Base-by-base conservation (phyloP, 2,113 vertebrate genomes). In the Bos indicus region DNA sequence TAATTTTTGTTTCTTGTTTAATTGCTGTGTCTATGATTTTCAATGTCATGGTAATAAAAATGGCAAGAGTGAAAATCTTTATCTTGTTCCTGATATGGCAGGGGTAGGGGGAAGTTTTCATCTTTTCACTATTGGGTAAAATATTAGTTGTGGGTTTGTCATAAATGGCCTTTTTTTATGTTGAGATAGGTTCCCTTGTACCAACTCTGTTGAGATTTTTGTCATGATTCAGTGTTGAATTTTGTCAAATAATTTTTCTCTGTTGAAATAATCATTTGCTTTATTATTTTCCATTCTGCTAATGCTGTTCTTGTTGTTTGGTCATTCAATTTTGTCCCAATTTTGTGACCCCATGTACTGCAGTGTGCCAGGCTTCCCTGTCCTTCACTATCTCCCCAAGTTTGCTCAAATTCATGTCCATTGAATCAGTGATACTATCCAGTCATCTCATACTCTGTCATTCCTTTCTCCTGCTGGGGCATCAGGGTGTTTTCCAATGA, bases 101-200 rank as follows among this genome's bases (percentile, higher is more conserved):
- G 6, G 43, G 0, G 1, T 4, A 5, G 3, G 1, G 8, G 10
- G 6, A 28, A 19, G 15, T 26, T 30, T 78, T 51, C 26, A 48
- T 28, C 43, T 80, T 51, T 51, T 48, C 8, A 80, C 15, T 8
- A 11, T 30, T 80, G 15, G 8, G 46, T 51, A 51, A 28, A 80
- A 30, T 51, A 51, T 80, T 80, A 30, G 26, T 30, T 80, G 14
- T 51, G 14, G 7, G 8, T 80, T 80, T 30, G 4, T 80, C 46
- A 80, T 48, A 30, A 80, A 30, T 33, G 43, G 17, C 17, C n/a
- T 64, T 17, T 8, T 33, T 64, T 64, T 4, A 30, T 51, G 26
- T 33, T 80, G 77, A 30, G 7, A 51, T 51, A 30, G 28, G 15
- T 17, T 51, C 9, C 8, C 26, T 43, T 80, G 43, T 51, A 19